Base-by-base conservation (phyloP, 2,797 vertebrate species). In the Pachyuromys duprasi region DNA sequence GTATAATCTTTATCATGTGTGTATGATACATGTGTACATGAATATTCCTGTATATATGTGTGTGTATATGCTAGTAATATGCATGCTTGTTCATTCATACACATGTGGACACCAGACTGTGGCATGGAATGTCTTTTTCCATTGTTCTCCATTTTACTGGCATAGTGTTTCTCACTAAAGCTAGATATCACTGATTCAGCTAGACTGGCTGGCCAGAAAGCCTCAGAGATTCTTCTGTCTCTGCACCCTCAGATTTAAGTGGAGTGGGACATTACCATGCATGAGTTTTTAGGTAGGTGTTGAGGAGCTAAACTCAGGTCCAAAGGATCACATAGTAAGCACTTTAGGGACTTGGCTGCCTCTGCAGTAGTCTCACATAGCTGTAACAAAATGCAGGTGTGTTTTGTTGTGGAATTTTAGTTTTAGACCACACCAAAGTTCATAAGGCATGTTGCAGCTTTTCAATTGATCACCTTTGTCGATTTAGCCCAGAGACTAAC, bases 401-500 rank as follows among this genome's bases (percentile, higher is more conserved):
- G 14, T 49, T 84, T 53, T 55, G 60, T 93, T 86, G n/a, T 24
- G 5, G 33, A 31, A 69, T 97, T 91, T 76, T 86, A 75, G 28
- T 94, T 95, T 97, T 93, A 97, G 94, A 96, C 91, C 62, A 42
- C 36, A 92, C 60, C 63, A 86, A 91, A 79, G 80, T 96, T 95
- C 70, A 93, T 67, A 95, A 97, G 86, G 86, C 33, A 92, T 45
- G 97, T 97, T n/a, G 49, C 69, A 96, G 89, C 57, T 97, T 98
- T 97, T 97, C 79, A 94, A 95, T 97, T 95, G 96, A 86, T 98
- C 97, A 93, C 92, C 95, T 97, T 98, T 97, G 74, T 97, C 98
- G 98, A 98, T 98, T 98, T 98, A 98, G 93, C 90, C 88, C 45
- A 65, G 95, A 97, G 97, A 89, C 96, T 94, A 97, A 92, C 95